Base-by-base conservation (phyloP, 2,797 vertebrate genomes). In the Anas bernieri region DNA sequence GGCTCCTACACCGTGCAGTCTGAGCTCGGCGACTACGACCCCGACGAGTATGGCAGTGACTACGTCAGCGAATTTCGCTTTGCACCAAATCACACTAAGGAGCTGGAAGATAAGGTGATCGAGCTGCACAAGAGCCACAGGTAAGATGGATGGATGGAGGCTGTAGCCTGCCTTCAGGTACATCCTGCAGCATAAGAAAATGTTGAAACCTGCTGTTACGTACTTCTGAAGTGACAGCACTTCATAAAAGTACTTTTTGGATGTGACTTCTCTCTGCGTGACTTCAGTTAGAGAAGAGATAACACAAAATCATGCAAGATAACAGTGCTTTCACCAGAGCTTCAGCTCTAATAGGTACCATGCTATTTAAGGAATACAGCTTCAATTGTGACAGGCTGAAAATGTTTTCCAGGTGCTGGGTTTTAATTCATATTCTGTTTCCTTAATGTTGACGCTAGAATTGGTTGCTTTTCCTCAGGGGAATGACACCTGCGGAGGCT, bases 401-500 rank as follows among this genome's bases (percentile, higher is more conserved):
- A 64, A 21, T 55, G 15, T 86, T 83, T 89, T 75, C 20, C 17
- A 79, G 28, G 15, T 67, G 56, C 33, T 93, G 26, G 22, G 37
- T 45, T 89, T 93, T 56, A 23, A 63, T 89, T 64, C 6, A 0
- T n/a, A 23, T 48, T 78, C 41, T 56, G 4, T 75, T 92, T 94
- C 28, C 16, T 56, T 91, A 88, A 41, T 9, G 41, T 3, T 83
- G 52, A 52, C 75, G 18, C 17, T 64, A 15, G 22, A 81, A 78
- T 35, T 56, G 16, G 17, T 83, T 93, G 25, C 37, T 76, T 88
- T 84, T 93, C 69, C 81, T 74, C 96, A 99, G 99, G 98, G 99
- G 99, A 95, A 99, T 99, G 99, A 99, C 98, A 50, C 99, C 99
- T 54, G 99, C 99, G 20, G 99, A 99, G 84, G 99, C 99, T n/a